Conservation (phyloP, 2,113 vertebrate genomes). For the Chrysochloris asiatica region DNA sequence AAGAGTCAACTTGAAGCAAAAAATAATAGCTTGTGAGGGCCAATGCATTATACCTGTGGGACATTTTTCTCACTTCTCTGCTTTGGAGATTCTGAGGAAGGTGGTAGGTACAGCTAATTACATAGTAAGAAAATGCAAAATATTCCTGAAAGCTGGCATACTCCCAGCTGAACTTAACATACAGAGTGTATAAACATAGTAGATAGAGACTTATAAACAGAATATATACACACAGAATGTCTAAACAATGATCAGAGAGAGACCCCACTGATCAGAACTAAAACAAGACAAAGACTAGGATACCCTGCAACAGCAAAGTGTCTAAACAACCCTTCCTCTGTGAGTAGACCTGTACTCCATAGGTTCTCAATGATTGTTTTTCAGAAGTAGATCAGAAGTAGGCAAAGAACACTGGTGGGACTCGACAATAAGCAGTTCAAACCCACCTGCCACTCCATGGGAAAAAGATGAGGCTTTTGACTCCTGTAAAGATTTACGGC, state of each 20-base stretch:
- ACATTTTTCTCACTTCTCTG: neutral
- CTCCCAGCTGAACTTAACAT: neutral
- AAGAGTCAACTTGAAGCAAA: constrained; percentile 28
- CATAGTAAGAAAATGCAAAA: constrained; percentile 21
- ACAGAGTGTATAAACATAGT: neutral
- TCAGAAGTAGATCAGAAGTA: neutral
- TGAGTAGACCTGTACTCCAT: neutral
- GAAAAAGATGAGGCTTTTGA: too few species aligned
- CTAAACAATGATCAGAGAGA: neutral
- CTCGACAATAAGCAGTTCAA: too few species aligned
- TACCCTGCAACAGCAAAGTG: neutral
- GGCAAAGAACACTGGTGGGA: too few species aligned
- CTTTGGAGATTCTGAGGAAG: neutral
- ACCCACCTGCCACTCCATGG: too few species aligned
- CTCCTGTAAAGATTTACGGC: too few species aligned
- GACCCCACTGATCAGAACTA: neutral
- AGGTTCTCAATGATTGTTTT: neutral
- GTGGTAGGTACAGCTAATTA: neutral
- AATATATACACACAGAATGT: neutral
- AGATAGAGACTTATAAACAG: neutral
- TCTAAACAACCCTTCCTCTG: too few species aligned
- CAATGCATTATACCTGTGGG: neutral
- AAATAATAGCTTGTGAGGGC: neutral
- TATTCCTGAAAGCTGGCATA: neutral
- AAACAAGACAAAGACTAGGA: neutral